Conservation (phyloP, 2,888 invertebrate genomes). For the Diplazon laetatorius region DNA sequence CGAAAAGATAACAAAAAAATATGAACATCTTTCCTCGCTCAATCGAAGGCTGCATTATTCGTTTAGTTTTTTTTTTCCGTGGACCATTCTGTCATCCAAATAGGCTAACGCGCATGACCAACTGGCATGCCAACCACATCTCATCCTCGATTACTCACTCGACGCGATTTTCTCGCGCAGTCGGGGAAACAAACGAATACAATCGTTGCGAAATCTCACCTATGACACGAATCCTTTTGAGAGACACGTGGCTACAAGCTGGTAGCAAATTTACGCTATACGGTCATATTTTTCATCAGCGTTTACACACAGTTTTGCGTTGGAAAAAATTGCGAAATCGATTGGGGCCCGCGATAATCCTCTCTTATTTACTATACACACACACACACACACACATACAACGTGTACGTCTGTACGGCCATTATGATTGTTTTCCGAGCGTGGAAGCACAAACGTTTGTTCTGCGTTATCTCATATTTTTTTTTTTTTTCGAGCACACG, state of each 20-base stretch:
- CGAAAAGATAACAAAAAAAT: too few relatives aligned
- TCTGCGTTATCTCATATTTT: constrained; percentile 64
- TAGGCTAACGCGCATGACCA: constrained; percentile 35
- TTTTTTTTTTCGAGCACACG: constrained; percentile 57
- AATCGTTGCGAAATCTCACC: constrained; percentile 19
- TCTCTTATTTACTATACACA: constrained; percentile 67
- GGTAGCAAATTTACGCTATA: constrained; percentile 17
- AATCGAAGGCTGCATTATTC: too few relatives aligned
- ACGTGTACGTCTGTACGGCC: constrained; percentile 51
- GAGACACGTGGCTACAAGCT: constrained; percentile 39
- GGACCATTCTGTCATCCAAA: background rate
- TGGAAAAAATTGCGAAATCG: constrained; percentile 79
- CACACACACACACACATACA: constrained; percentile 37
- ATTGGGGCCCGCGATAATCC: constrained; percentile 77
- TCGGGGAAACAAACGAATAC: constrained; percentile 34
- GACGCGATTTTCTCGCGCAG: constrained; percentile 17
- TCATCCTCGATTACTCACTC: constrained; percentile 23
- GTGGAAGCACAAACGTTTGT: constrained; percentile 57
- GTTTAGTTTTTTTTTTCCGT: background rate
- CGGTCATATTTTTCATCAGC: constrained; percentile 61
- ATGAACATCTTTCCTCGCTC: too few relatives aligned
- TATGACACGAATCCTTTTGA: constrained; percentile 16
- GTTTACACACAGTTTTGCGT: constrained; percentile 65
- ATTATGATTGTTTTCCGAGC: constrained; percentile 74
- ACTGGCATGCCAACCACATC: constrained; percentile 30